Conservation (phyloP, 2,888 invertebrate genomes). For the Erannis defoliaria region DNA sequence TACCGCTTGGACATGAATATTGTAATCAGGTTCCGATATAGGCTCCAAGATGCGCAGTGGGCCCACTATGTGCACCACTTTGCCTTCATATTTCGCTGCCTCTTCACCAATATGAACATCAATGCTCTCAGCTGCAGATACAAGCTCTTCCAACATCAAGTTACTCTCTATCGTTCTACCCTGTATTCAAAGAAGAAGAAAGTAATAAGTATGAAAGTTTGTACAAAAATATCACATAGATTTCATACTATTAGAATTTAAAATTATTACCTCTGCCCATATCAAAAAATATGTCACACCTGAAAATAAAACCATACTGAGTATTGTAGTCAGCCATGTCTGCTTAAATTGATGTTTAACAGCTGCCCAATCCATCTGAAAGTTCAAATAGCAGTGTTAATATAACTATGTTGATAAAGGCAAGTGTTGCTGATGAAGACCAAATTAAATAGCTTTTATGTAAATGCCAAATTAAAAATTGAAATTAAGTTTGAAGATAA, state of each 20-base stretch:
- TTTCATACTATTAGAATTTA: background rate
- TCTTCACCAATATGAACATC: constrained; percentile 91
- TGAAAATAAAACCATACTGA: constrained; percentile 89
- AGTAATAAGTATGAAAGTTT: constrained; percentile 38
- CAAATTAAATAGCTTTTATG: no score
- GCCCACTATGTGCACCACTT: constrained; percentile 92
- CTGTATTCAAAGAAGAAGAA: constrained; percentile 69
- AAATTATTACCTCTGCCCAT: constrained; percentile 97
- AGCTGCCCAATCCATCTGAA: constrained; percentile 73
- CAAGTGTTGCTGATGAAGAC: no score
- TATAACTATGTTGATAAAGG: no score
- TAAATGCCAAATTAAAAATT: no score
- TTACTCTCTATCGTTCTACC: constrained; percentile 93
- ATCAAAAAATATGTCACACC: constrained; percentile 90
- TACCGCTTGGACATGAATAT: constrained; percentile 93
- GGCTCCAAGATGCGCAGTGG: constrained; percentile 92
- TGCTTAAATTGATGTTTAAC: constrained; percentile 87
- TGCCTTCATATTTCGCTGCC: constrained; percentile 89
- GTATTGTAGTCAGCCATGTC: constrained; percentile 90
- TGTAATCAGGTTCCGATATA: constrained; percentile 94
- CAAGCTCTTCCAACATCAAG: constrained; percentile 92
- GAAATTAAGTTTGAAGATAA: background rate
- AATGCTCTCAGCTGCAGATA: constrained; percentile 80
- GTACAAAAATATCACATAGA: background rate
- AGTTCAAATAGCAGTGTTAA: background rate